Evolutionary conservation across 92 coral and sea anemone species (phyloP), one percentile per base, ranked within the genome.

Genomic region (Zoanthus sociatus): DNA sequence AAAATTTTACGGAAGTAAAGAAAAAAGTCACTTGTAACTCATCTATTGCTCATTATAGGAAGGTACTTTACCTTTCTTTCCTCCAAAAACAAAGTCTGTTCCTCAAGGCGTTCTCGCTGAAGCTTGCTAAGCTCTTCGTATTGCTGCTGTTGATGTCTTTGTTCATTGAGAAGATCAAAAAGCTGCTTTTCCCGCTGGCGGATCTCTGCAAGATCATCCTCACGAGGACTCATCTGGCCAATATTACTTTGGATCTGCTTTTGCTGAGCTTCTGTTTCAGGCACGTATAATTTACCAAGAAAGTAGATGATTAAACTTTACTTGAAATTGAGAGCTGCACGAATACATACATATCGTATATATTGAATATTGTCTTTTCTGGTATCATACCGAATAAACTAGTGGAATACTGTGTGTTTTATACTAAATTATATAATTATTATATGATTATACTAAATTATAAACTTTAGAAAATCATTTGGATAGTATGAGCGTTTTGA

Each of bases 111-210:
- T 69, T 91, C 88, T 44, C 91, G 95, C 51, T 94, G 98, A 21
- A 78, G 77, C 66, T 54, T 60, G 79, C 92, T 91, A 58, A 93
- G 77, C 74, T 94, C 88, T 78, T 93, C 93, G 50, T 89, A 90
- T 55, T 91, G 91, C 42, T 64, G 84, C 76, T 94, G 96, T 44
- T 94, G 96, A 18, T 82, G 84, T 17, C 89, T 89, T 68, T 94
- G 98, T 74, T 93, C 96, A 79, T 88, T 87, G 78, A 94, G 90
- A 32, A 94, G 93, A 70, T 87, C 85, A 55, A 94, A 89, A 42
- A 94, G 93, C 83, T 89, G 93, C 37, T 87, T 92, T 75, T 94
- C 98, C 50, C 92, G 94, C 75, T 90, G 88, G 13, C 92, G 92
- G 46, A 94, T 93, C 84, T 94, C 98, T 66, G 94, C 91, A 64